A percentile compares a stretch with the other conserved stretches of the same genome.
Conservation (phyloP, 2,113 vertebrate genomes). For the Sphyrna mokarran region DNA sequence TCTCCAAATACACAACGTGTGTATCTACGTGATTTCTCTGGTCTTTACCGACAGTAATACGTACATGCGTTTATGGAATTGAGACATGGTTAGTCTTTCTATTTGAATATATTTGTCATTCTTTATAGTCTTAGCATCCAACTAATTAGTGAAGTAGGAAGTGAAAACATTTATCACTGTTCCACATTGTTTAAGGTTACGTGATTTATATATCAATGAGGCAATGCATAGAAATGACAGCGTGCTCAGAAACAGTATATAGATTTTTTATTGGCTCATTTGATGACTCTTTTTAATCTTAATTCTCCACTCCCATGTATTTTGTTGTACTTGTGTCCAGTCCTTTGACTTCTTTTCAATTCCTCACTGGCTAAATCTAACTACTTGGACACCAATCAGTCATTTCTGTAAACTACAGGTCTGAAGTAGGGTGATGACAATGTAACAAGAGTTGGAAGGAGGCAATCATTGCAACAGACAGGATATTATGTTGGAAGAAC, state of each 20-base stretch:
- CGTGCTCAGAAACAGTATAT: not conserved
- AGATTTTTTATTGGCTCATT: not conserved
- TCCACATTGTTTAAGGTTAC: not conserved
- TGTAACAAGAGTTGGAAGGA: no score
- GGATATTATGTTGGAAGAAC: no score
- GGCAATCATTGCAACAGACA: no score
- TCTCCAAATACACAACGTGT: not conserved
- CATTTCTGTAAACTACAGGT: no score
- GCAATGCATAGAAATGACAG: not conserved
- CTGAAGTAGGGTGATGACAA: no score
- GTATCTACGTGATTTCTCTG: not conserved
- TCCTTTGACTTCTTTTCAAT: not conserved
- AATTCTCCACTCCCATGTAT: not conserved
- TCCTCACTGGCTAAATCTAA: not conserved
- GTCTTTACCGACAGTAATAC: not conserved
- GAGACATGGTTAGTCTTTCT: not conserved
- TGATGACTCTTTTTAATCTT: not conserved
- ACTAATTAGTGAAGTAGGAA: not conserved
- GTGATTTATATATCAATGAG: not conserved
- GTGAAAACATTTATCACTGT: not conserved
- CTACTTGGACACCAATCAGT: not conserved
- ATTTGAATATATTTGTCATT: not conserved
- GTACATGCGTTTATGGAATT: not conserved
- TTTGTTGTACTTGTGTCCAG: not conserved
- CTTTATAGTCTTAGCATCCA: not conserved